A percentile compares a stretch with the other conserved stretches of the same genome.
Evolutionary conservation across 2,113 vertebrate species (phyloP).

Genomic region (Bagarius yarrelli): DNA sequence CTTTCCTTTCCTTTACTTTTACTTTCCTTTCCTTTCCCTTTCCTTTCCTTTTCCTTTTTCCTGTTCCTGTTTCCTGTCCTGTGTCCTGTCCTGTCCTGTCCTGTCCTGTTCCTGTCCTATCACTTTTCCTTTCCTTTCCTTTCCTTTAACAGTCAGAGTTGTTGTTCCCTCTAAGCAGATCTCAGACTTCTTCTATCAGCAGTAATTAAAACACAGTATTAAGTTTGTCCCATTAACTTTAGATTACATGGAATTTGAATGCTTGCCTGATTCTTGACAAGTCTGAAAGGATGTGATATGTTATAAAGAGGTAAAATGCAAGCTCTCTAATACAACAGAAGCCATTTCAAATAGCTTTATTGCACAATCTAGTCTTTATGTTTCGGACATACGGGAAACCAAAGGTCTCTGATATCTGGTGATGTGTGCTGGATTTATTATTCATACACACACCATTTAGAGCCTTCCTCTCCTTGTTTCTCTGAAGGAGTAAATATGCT

Average conservation of each 20-base stretch:
- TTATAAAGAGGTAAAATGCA: neutral
- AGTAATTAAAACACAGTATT: slow-evolving; percentile 3
- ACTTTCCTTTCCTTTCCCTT: neutral
- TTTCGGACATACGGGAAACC: neutral
- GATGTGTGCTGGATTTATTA: slow-evolving; percentile 29
- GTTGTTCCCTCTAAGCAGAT: neutral
- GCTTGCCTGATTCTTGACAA: neutral
- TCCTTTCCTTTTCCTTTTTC: neutral
- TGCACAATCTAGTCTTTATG: neutral
- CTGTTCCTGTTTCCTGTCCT: neutral
- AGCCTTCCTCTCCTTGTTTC: neutral
- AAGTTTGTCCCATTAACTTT: slow-evolving; percentile 28
- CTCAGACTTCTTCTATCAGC: neutral
- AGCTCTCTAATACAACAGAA: neutral
- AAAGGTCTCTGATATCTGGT: neutral
- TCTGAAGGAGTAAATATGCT: slow-evolving; percentile 30
- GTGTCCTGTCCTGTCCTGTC: too few relatives aligned
- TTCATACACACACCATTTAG: slow-evolving; percentile 29
- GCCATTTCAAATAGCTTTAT: slow-evolving; percentile 22
- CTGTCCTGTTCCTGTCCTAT: neutral
- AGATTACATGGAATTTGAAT: slow-evolving; percentile 15
- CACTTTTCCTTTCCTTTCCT: too few relatives aligned
- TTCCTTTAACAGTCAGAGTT: neutral
- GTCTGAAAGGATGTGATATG: slow-evolving; percentile 23
- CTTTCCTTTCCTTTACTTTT: neutral